Base-by-base conservation (phyloP, 2,113 vertebrate species). In the Colaptes auratus region DNA sequence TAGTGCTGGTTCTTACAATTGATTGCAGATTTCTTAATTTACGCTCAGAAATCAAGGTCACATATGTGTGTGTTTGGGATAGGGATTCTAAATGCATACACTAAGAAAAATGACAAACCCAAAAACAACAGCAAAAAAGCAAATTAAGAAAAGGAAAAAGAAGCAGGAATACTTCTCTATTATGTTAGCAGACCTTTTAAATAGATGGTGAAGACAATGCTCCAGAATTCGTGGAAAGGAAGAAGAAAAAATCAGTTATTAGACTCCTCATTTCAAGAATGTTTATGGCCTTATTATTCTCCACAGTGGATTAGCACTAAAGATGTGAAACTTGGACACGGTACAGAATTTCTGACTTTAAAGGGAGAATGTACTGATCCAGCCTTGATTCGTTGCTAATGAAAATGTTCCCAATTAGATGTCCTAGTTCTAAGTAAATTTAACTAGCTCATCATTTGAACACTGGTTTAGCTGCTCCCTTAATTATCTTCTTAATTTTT, bases 21-120 rank as follows among this genome's bases (percentile, higher is more conserved):
- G 88, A 91, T 52, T 83, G 19, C 89, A 96, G 82, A 76, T 76
- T 89, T 93, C 35, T 82, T 77, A 71, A 77, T 67, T 86, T 91
- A 65, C 10, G 31, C n/a, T 75, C 24, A 8, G 42, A 92, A 89
- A 89, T 50, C 13, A 78, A 76, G 35, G 23, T 84, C 55, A 53
- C 3, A 50, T 56, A 58, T 39, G 3, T n/a, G 13, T 27, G 23
- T 14, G 23, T 14, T 58, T 66, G 7, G 15, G 18, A 33, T 28
- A 60, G 8, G 75, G 16, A 70, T 69, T 92, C 24, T 88, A 39
- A 65, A 81, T 61, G 1, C 18, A 48, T 39, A 65, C 44, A 14
- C 70, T 56, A 84, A 59, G 3, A 60, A 27, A 5, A 83, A 33
- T 4, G 50, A 33, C 1, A 85, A 58, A 3, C 31, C 27, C 1